phyloP scores from a whole-genome alignment of 2,888 invertebrate genomes.

The Gymnosoma rotundatum region DNA sequence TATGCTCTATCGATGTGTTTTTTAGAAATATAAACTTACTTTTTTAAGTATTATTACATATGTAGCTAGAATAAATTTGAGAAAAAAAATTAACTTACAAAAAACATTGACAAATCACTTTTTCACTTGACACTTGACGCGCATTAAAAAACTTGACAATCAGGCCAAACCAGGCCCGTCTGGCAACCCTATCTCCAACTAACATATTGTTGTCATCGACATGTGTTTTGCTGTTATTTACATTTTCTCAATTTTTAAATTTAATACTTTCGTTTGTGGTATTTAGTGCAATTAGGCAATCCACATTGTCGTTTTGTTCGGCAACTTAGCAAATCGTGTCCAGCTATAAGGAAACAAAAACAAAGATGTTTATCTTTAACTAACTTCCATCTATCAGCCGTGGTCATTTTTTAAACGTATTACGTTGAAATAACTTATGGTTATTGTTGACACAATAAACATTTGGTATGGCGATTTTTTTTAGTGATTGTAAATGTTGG shows the following conservation, averaged over 20 bases:
- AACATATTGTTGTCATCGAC: background rate
- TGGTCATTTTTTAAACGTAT: slow-evolving; percentile 19
- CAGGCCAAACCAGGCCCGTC: too few species aligned
- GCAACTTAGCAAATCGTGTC: slow-evolving; percentile 30
- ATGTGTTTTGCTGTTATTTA: background rate
- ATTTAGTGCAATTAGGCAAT: slow-evolving; percentile 1
- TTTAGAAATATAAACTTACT: too few species aligned
- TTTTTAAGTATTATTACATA: too few species aligned
- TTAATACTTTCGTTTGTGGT: slow-evolving; percentile 29
- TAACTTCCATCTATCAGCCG: background rate
- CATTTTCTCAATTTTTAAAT: background rate
- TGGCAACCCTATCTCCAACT: background rate
- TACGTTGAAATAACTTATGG: slow-evolving; percentile 25
- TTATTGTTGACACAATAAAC: slow-evolving; percentile 21
- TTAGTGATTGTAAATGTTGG: slow-evolving; percentile 28
- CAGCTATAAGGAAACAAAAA: slow-evolving; percentile 24
- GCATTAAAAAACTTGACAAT: too few species aligned
- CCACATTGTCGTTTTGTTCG: slow-evolving; percentile 35
- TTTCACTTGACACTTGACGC: too few species aligned
- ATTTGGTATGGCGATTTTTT: slow-evolving; percentile 4
- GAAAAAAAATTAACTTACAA: too few species aligned
- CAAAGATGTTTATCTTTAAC: slow-evolving; percentile 26
- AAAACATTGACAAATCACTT: too few species aligned
- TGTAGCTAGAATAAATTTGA: too few species aligned
- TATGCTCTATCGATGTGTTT: too few species aligned